Base-by-base conservation (phyloP, 2,888 invertebrate species). In the Metacarcinus magister region DNA sequence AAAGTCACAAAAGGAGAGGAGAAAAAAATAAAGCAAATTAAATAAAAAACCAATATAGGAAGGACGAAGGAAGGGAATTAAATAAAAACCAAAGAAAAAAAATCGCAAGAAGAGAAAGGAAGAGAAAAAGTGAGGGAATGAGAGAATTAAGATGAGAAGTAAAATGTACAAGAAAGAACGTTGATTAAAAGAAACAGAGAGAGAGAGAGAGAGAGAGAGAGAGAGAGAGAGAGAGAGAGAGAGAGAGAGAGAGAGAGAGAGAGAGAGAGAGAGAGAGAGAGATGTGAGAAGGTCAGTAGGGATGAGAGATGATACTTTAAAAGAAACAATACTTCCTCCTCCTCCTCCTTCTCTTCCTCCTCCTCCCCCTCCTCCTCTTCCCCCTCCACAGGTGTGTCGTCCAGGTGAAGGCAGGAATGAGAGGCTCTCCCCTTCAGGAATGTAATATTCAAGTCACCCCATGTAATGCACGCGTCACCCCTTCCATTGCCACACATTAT, bases 181-280 rank as follows among this genome's bases (percentile, higher is more conserved):
- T 8, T 8, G 67, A 67, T 3, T 3, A 1, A 8, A 32, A 23
- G 32, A 32, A 7, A 32, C 32, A 67, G 67, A 67, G 67, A 23
- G 67, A 67, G 67, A 67, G 67, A 67, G 67, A 67, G 67, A 67
- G 67, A 32, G 82, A 82, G 82, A 82, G 82, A 82, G 82, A 82
- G 32, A 82, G 32, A 32, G 82, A 82, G 75, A 75, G 75, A 75
- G 28, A 75, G 28, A 75, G 60, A 75, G 75, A 75, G 28, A 28
- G 75, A 75, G 75, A 67, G 75, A 75, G 75, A 75, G 28, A 75
- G 28, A 28, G 75, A 75, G 75, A 75, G 75, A 75, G 28, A 75
- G 10, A 32, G 23, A 32, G 32, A 32, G 10, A 7, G 32, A 67
- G 67, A 67, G n/a, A n/a, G n/a, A n/a, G n/a, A n/a, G n/a, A n/a